Evolutionary conservation across 2,113 vertebrate species (phyloP), one percentile per base, ranked within the genome.

Genomic region (Protomyctophum bolini): DNA sequence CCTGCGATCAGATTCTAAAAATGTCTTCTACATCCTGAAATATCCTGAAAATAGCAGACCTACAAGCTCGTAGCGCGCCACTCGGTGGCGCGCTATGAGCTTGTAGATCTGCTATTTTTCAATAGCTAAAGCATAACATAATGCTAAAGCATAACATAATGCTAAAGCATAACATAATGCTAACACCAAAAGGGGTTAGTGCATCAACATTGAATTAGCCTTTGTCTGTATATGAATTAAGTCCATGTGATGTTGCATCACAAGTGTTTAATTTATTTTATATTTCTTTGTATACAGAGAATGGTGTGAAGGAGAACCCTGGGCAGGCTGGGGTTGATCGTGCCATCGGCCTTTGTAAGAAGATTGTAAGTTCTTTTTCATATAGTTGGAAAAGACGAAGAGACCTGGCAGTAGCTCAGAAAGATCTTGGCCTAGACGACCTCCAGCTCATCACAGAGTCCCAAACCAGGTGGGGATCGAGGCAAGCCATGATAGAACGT

Each of bases 301-400:
- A 70, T 64, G 29, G 65, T 70, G 52, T 76, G 74, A 69, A 71
- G 15, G 21, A n/a, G n/a, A n/a, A n/a, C n/a, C n/a, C n/a, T n/a
- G n/a, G n/a, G n/a, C n/a, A 66, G 10, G 54, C 33, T 7, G 4
- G 10, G 11, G 63, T 69, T 58, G 66, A 76, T 9, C 57, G 46
- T 67, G 33, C 64, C 58, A 46, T 68, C 55, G 66, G 60, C 6
- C 9, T 67, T 8, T 75, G 66, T 10, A 80, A 75, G 50, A 74
- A 70, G 21, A 50, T 58, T 57, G 58, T 66, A 2, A n/a, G 57
- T 55, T 58, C 46, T 29, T 80, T 71, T 48, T 68, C 63, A 7
- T 72, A 45, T 15, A 66, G 56, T 47, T 69, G n/a, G 60, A 73
- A 70, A n/a, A 62, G 28, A 15, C 49, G 66, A 52, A 33, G 56